Evolutionary conservation across 2,888 invertebrate genomes (phyloP), one percentile per base, ranked within the genome.

Genomic region (Acanthococcus lagerstroemiae): DNA sequence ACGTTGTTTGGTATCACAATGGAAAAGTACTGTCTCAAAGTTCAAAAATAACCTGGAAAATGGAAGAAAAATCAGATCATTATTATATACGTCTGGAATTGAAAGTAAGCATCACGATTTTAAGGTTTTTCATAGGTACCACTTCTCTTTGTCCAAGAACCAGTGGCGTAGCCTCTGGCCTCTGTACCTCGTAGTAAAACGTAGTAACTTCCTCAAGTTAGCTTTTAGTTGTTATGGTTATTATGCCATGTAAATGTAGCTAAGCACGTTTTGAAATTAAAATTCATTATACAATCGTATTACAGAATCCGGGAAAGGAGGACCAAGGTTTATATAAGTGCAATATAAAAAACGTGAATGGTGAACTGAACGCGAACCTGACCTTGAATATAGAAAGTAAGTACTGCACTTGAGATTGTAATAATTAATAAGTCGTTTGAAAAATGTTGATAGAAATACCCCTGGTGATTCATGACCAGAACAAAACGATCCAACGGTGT

Each of bases 271-370:
- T 37, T 37, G 37, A 37, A 37, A n/a, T 37, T 37, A 37, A 1
- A 37, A 37, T 2, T 17, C 12, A 12, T 50, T 21, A n/a, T 3
- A n/a, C 17, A 21, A 2, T 66, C 67, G 60, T 67, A 48, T 74
- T 76, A 5, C 72, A 83, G 83, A 93, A 95, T 79, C 95, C 95
- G 70, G 90, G 90, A 74, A 84, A 92, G 70, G 90, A 91, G 74
- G 97, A 99, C 80, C 95, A 95, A 73, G 99, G 97, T 71, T 82
- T 95, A 69, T 99, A 97, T 81, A 95, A 96, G 78, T 96, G 97
- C 78, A 95, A 94, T 75, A 93, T 95, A 74, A 95, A 94, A 78
- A 97, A 96, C 79, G 84, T 86, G 74, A 85, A 91, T 75, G 99
- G 97, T 72, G 96, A 97, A 82, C 84, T 95, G 71, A 95, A 95